Base-by-base conservation (phyloP, 1,140 invertebrate species). In the Battus philenor region DNA sequence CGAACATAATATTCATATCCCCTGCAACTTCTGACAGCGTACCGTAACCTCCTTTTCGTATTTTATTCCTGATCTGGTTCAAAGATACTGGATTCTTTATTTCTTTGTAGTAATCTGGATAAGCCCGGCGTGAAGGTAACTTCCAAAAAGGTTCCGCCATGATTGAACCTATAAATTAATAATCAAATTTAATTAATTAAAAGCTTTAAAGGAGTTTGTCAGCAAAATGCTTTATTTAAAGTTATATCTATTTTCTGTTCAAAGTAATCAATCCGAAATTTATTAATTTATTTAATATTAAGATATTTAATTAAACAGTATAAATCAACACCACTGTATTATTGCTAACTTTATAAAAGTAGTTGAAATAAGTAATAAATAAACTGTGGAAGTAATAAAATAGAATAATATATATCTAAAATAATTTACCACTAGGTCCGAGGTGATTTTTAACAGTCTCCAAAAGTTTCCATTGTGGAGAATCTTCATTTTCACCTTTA, bases 1-100 rank as follows among this genome's bases (percentile, higher is more conserved):
- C 95, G 88, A 99, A 98, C 93, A 99, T 97, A n/a, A 98, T 91
- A 75, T 97, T 97, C 87, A 99, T 90, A 74, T 99, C 98, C 0
- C 92, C 92, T n/a, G 95, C 94, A 43, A 99, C 90, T 81, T 98
- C 95, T 50, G 92, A 93, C 1, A 98, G 86, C 8, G 93, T 95
- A 2, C 90, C 92, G 81, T 99, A 99, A 54, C 91, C 90, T 11
- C 93, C 93, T 68, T 90, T 92, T 80, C 95, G 93, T 12, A 98
- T 90, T 87, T 97, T 98, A 34, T 94, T 93, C 50, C 93, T 91
- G 46, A 99, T 98, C 86, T 98, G 95, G 43, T 93, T 91, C 52
- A 99, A 83, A 0, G 98, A 98, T 54, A 99, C 93, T 0, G 98
- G 98, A 74, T 96, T 94, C 69, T 96, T 96, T 33, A 99, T 99